A percentile compares a stretch with the other conserved stretches of the same genome.
Conservation (phyloP, 2,888 invertebrate genomes). For the Rhopalosiphum nymphaeae region DNA sequence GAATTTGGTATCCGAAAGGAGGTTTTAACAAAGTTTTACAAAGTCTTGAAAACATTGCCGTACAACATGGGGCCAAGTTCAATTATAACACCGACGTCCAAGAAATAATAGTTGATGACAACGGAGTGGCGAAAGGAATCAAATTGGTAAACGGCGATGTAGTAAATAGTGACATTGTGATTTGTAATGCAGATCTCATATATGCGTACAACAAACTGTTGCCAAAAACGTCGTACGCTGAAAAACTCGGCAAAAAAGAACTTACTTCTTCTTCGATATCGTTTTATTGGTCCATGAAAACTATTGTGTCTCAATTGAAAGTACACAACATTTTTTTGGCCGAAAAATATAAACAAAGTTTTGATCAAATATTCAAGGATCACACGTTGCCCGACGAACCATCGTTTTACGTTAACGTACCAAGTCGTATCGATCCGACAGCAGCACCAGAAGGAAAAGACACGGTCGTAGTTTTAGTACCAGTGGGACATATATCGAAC, state of each 20-base stretch:
- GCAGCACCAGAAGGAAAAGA: conserved; percentile 55
- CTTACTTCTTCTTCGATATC: conserved; percentile 56
- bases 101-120: conserved; percentile 42
- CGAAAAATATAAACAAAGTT: conserved; percentile 44
- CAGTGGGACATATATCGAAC: conserved; percentile 37
- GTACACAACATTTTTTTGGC: conserved; percentile 55
- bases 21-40: conserved; percentile 50
- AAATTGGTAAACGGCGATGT: conserved; percentile 23
- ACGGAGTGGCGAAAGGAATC: conserved; percentile 47
- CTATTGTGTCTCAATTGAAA: neutral
- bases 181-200: conserved; percentile 60
- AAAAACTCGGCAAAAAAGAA: conserved; percentile 31
- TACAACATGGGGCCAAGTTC: conserved; percentile 33
- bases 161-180: conserved; percentile 40
- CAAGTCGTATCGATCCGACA: conserved; percentile 47
- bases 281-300: conserved; percentile 49
- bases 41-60: conserved; percentile 43
- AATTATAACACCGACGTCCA: conserved; percentile 35
- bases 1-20: conserved; percentile 58
- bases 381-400: conserved; percentile 50
- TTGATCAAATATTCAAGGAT: conserved; percentile 51
- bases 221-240: conserved; percentile 43
- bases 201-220: conserved; percentile 56
- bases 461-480: conserved; percentile 46
- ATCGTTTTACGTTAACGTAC: conserved; percentile 54